Evolutionary conservation across 2,888 invertebrate genomes (phyloP), one percentile per base, ranked within the genome.

Genomic region (Andrena flavipes): DNA sequence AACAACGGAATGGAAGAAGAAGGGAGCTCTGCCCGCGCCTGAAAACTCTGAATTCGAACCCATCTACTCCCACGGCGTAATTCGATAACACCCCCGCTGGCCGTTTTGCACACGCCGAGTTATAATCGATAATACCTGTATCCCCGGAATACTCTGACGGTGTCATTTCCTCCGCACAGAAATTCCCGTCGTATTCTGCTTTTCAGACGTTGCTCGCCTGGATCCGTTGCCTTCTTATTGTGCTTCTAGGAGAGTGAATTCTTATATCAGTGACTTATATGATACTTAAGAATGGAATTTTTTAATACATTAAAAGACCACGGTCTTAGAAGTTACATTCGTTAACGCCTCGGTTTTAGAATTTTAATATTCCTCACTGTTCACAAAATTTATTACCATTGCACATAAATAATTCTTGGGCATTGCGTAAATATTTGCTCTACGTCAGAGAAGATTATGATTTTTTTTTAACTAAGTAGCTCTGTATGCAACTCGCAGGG

Each of bases 41-140:
- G 49, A 68, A 79, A 79, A 72, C 76, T 74, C 59, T 35, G 70
- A 80, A 80, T 76, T 65, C 68, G 59, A 35, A 48, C 74, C 54
- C 54, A 20, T 54, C 35, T 54, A 33, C 33, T 51, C 73, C 54
- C 72, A 62, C 42, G 42, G 56, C 49, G 76, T 84, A 77, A 75
- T 74, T 84, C 68, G 79, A 84, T 84, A 79, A 80, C 63, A 71
- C 69, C 68, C 35, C 35, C 42, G 48, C 35, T 56, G 76, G 64
- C 49, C 75, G 65, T 42, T 68, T 35, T 29, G 29, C 30, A 54
- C 83, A n/a, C 60, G 56, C 64, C 54, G 72, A 72, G 65, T 73
- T 67, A 71, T 72, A 76, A 85, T 85, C 84, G 85, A 85, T 85
- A 81, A 75, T 83, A 75, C 77, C 71, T 73, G 69, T 64, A 54